Conservation (phyloP, 2,113 vertebrate species). For the Nematolebias whitei region DNA sequence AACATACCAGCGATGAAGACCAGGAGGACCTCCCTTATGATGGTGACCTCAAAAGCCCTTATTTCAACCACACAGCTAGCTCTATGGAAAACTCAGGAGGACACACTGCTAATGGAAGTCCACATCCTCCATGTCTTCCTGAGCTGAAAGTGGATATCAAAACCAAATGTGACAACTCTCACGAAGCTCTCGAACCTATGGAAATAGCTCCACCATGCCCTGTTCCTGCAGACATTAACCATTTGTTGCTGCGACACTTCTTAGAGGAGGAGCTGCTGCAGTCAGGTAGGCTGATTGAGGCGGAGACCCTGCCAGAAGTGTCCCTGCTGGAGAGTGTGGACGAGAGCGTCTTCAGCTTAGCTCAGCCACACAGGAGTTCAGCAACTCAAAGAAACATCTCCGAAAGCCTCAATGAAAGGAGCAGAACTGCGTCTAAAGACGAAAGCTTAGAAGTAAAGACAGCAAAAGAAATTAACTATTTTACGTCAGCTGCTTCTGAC, state of each 20-base stretch:
- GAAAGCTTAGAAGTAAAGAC: slow-evolving; percentile 24
- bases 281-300: slow-evolving; percentile 76
- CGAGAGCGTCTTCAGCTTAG: slow-evolving; percentile 63
- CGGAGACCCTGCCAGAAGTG: slow-evolving; percentile 86
- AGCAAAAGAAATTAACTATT: not conserved
- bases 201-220: not conserved
- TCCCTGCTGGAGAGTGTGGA: slow-evolving; percentile 82
- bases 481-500: slow-evolving; percentile 15
- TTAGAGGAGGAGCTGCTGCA: slow-evolving; percentile 74
- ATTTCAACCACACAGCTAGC: slow-evolving; percentile 38
- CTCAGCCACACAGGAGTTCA: slow-evolving; percentile 19
- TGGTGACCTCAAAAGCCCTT: slow-evolving; percentile 48
- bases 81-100: slow-evolving; percentile 36
- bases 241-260: slow-evolving; percentile 81
- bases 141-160: slow-evolving; percentile 19
- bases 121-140: slow-evolving; percentile 17
- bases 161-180: not conserved
- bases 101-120: slow-evolving; percentile 39
- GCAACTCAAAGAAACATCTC: not conserved
- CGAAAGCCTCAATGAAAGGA: slow-evolving; percentile 13
- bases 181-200: not conserved
- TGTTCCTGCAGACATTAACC: slow-evolving; percentile 62
- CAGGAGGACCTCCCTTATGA: slow-evolving; percentile 86
- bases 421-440: slow-evolving; percentile 1
- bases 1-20: slow-evolving; percentile 80